Evolutionary conservation across 2,113 vertebrate species (phyloP).

Genomic region (Corvus cornix): DNA sequence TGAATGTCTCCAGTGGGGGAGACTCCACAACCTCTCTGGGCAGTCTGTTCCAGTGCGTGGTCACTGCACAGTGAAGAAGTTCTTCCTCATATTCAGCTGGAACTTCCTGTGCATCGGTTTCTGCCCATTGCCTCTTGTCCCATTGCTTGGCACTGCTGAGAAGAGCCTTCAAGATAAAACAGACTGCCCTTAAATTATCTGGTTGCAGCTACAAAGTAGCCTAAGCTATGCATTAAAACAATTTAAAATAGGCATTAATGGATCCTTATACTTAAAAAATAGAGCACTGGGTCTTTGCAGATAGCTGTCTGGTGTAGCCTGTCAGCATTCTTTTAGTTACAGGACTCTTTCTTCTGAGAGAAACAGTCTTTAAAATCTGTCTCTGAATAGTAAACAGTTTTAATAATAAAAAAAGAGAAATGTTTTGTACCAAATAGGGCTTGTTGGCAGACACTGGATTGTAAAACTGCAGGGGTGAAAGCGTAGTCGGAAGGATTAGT

Average conservation of each 20-base stretch:
- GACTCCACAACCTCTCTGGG: fast-evolving
- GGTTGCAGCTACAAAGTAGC: not conserved
- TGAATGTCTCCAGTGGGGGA: not conserved
- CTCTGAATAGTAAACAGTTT: not conserved
- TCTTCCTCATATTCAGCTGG: not conserved
- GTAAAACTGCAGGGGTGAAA: not conserved
- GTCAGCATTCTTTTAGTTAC: not conserved
- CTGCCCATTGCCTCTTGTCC: not conserved
- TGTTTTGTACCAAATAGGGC: not conserved
- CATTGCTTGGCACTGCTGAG: not conserved
- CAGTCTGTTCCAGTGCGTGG: not conserved
- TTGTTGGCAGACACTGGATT: not conserved
- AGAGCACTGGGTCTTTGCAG: not conserved
- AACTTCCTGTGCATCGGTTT: not conserved
- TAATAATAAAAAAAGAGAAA: not conserved
- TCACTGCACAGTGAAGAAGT: not conserved
- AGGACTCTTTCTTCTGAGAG: not conserved
- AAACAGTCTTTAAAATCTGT: not conserved
- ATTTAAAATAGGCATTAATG: not conserved
- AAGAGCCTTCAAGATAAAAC: not conserved
- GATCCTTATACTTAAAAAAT: not conserved
- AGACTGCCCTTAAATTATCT: not conserved
- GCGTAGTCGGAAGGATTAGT: not conserved
- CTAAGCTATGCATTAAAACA: not conserved
- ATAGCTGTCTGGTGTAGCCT: not conserved